A percentile compares a stretch with the other conserved stretches of the same genome.
Evolutionary conservation across 2,888 invertebrate genomes (phyloP).

Genomic region (Xylocampa areola): DNA sequence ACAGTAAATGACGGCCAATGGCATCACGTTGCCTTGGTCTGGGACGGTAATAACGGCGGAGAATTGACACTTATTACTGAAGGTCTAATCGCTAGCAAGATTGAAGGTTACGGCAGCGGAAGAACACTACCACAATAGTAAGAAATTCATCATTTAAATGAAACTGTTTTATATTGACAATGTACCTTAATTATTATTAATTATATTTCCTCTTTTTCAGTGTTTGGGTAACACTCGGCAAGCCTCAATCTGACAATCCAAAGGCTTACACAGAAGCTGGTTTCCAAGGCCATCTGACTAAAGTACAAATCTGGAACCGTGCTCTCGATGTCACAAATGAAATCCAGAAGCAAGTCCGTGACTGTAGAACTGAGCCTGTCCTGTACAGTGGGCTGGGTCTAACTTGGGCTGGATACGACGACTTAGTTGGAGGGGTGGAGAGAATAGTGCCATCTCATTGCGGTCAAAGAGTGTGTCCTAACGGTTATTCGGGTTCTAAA

Average conservation of each 20-base stretch:
- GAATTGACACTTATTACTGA: conserved; percentile 97
- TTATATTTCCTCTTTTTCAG: conserved; percentile 81
- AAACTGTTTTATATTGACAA: neutral
- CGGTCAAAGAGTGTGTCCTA: conserved; percentile 96
- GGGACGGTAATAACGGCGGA: conserved; percentile 96
- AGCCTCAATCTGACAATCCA: conserved; percentile 95
- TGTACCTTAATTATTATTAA: conserved; percentile 4
- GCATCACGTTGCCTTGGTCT: conserved; percentile 98
- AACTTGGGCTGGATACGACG: conserved; percentile 98
- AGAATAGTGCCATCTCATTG: conserved; percentile 97
- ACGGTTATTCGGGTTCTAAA: conserved; percentile 95
- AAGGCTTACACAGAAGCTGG: conserved; percentile 96
- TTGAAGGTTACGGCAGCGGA: conserved; percentile 96
- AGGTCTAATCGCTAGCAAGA: conserved; percentile 97
- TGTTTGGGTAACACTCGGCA: conserved; percentile 97
- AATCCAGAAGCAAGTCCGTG: conserved; percentile 97
- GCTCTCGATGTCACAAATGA: conserved; percentile 97
- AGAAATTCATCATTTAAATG: conserved; percentile 69
- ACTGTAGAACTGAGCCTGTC: conserved; percentile 97
- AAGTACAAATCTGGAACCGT: conserved; percentile 98
- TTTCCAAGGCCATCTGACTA: conserved; percentile 98
- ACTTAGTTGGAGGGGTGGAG: conserved; percentile 96
- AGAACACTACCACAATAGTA: conserved; percentile 95
- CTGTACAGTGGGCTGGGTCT: conserved; percentile 95
- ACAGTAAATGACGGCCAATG: conserved; percentile 98